These are phyloP conservation scores for Champsocephalus gunnari DNA, from an alignment of 2,797 vertebrate genomes.

Conservation along the genomic window DNA sequence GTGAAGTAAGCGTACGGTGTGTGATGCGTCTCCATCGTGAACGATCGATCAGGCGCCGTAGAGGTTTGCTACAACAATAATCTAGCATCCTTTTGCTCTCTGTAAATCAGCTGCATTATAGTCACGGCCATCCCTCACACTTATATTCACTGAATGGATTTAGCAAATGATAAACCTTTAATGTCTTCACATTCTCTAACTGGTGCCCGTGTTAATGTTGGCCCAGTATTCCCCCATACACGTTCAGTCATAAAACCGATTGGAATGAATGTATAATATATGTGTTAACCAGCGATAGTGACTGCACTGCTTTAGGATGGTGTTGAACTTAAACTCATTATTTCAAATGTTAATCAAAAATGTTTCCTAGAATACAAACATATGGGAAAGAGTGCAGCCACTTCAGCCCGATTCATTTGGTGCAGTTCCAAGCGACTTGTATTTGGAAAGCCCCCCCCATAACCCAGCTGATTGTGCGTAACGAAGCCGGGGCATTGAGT, in stretches of 20 bases:
- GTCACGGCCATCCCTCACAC: constrained; percentile 2
- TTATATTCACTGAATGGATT: not conserved
- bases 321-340: not conserved
- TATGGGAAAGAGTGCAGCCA: not conserved
- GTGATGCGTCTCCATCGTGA: not conserved
- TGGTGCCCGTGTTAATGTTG: constrained; percentile 6
- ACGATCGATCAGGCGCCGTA: not conserved
- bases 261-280: too few species aligned
- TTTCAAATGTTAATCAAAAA: not conserved
- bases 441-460: constrained; percentile 34
- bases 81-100: not conserved
- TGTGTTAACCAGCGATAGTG: not conserved
- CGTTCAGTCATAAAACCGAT: too few species aligned
- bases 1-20: not conserved
- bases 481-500: constrained; percentile 37
- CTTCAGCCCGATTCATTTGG: not conserved
- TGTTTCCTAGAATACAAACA: not conserved
- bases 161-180: constrained; percentile 1
- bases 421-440: constrained; percentile 2
- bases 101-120: constrained; percentile 10
- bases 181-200: not conserved
- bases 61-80: not conserved
- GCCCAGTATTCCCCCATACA: not conserved
- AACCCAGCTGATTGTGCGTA: constrained; percentile 44
- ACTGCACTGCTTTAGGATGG: not conserved